Conservation (phyloP, 2,888 invertebrate genomes). For the Chaetogeoica ovagalla region DNA sequence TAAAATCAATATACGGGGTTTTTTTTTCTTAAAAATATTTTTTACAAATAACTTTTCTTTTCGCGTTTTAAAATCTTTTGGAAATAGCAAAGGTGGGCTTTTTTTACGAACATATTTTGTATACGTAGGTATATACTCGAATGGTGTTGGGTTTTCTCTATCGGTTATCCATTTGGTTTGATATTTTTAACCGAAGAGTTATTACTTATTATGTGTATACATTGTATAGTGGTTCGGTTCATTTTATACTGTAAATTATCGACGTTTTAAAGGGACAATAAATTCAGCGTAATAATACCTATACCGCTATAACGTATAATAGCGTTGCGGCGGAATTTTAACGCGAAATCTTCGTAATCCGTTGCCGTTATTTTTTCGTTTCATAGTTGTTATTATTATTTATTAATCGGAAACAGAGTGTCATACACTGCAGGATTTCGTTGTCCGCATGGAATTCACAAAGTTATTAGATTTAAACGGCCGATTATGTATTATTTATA, state of each 20-base stretch:
- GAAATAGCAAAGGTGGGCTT: too few species aligned
- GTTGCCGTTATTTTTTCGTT: constrained; percentile 12
- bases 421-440: neutral
- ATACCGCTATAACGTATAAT: too few species aligned
- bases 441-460: neutral
- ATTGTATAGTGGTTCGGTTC: constrained; percentile 4
- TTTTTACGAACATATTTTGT: too few species aligned
- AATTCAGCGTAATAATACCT: constrained; percentile 30
- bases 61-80: too few species aligned
- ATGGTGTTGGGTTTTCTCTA: neutral
- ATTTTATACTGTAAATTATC: constrained; percentile 10
- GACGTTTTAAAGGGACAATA: constrained; percentile 26
- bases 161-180: constrained; percentile 10
- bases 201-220: neutral
- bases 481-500: too few species aligned
- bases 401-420: neutral
- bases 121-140: too few species aligned
- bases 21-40: too few species aligned
- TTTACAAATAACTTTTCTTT: too few species aligned
- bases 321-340: constrained; percentile 12
- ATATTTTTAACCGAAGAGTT: constrained; percentile 20
- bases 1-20: too few species aligned
- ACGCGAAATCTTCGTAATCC: constrained; percentile 2
- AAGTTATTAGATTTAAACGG: neutral
- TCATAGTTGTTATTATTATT: neutral